phyloP scores from a whole-genome alignment of 1,140 invertebrate species.

The Stenopsyche tienmushanensis region DNA sequence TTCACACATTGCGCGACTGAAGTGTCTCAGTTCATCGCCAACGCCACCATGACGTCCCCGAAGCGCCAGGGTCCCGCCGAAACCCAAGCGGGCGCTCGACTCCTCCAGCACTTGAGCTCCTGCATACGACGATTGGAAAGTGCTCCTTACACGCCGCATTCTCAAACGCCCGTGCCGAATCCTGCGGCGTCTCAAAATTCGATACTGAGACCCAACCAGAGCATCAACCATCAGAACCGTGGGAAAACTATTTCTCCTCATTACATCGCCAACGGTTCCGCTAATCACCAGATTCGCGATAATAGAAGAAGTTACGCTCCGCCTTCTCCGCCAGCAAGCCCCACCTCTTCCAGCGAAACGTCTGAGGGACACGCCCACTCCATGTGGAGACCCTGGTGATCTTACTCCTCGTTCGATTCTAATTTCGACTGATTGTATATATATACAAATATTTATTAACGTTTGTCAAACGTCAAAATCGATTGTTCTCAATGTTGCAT shows the following conservation, averaged over 20 bases:
- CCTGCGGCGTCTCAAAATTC: background rate
- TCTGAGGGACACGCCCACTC: constrained; percentile 22
- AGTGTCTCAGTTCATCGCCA: constrained; percentile 82
- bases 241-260: background rate
- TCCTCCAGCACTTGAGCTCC: constrained; percentile 24
- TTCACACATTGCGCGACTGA: constrained; percentile 91
- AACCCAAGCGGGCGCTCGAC: constrained; percentile 19
- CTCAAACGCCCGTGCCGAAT: background rate
- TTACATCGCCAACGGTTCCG: background rate
- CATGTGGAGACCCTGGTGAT: constrained; percentile 33
- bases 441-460: too few relatives aligned
- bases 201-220: background rate
- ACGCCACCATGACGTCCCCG: constrained; percentile 59
- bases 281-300: background rate
- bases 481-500: too few relatives aligned
- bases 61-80: constrained; percentile 43
- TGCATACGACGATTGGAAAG: constrained; percentile 29
- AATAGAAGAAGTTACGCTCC: constrained; percentile 15
- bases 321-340: constrained; percentile 30
- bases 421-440: too few relatives aligned
- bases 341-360: constrained; percentile 16
- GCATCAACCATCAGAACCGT: constrained; percentile 13
- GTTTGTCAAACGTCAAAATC: too few relatives aligned
- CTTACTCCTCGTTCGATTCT: too few relatives aligned
- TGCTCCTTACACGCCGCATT: constrained; percentile 4